Base-by-base conservation (phyloP, 1,140 invertebrate genomes). In the Drosophila sproati region DNA sequence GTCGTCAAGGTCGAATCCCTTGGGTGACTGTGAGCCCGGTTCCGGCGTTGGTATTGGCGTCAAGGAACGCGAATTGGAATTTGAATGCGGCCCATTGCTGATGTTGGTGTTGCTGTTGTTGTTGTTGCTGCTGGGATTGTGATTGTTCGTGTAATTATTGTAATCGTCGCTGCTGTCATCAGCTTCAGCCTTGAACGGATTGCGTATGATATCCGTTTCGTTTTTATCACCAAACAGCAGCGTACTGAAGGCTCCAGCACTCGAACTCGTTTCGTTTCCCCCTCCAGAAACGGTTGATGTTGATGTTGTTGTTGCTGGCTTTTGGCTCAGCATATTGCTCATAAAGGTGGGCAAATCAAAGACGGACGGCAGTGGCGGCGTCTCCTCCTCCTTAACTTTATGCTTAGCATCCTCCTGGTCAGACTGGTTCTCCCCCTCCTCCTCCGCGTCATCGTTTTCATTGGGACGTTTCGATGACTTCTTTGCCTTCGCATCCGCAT, bases 321-420 rank as follows among this genome's bases (percentile, higher is more conserved):
- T 50, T 34, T 68, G 62, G 45, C 69, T 73, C 2, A 76, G 75
- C 78, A 88, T 80, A 34, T 88, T 88, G 71, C 71, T 88, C 77
- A 89, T 88, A 10, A 88, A 89, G 6, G 61, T 86, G 54, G 85
- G 86, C 67, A 88, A 52, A 73, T 89, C 85, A 32, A 80, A 88
- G 0, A 88, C 81, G 5, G 85, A 88, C 1, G 86, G 85, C 67
- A 86, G 10, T 4, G 78, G 80, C 0, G 72, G 68, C 1, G 54
- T 5, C 3, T 70, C 64, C 3, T 73, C 61, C 5, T 72, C 76
- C 8, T 77, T 29, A 28, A 28, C 3, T n/a, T 43, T 43, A n/a
- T 4, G 2, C 2, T 57, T 50, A 10, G 45, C 28, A 8, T 62
- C 63, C 34, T 77, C 28, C 3, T 28, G 39, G 12, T 63, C 32